Base-by-base conservation (phyloP, 2,113 vertebrate genomes). In the Crocuta crocuta region DNA sequence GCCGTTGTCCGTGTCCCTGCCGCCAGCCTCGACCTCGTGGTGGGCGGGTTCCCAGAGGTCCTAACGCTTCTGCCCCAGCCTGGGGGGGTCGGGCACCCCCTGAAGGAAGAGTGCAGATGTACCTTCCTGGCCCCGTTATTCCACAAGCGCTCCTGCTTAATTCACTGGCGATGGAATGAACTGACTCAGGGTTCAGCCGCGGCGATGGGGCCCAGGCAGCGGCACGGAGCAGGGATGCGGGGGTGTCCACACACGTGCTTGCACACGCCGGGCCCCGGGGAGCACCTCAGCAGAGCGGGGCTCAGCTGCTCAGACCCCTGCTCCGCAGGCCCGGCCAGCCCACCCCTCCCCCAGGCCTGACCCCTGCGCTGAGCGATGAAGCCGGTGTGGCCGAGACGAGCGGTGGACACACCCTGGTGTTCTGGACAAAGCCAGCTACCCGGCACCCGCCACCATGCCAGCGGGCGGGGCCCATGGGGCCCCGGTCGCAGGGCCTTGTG, bases 311-410 rank as follows among this genome's bases (percentile, higher is more conserved):
- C 88, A n/a, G 39, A 90, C 39, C 28, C 28, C 35, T 33, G n/a
- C 45, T 33, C n/a, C 5, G 23, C 21, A 39, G 19, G 21, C 58
- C 58, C 7, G 2, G 58, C 53, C 53, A 17, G 53, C 53, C 53
- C 58, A 23, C 63, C 63, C 10, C 26, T 4, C 9, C 63, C 26
- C 24, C 63, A 66, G 63, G 26, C 10, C 28, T 66, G 26, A 39
- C 35, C 0, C 21, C 1, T 5, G 23, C 0, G 11, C 21, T 24
- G 71, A 43, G 23, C 0, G 7, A 48, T 5, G 33, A 48, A 0
- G 31, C 31, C 2, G 0, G 39, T 0, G 8, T 10, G 33, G 31
- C 68, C 1, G 2, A 35, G 39, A 12, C 31, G 4, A 1, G 28
- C 28, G 55, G 55, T 4, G 1, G 31, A 63, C 16, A 5, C 16